A percentile compares a stretch with the other conserved stretches of the same genome.
These are phyloP conservation scores for Trogon surrucura DNA, from an alignment of 2,113 vertebrate species.

Conservation along the genomic window DNA sequence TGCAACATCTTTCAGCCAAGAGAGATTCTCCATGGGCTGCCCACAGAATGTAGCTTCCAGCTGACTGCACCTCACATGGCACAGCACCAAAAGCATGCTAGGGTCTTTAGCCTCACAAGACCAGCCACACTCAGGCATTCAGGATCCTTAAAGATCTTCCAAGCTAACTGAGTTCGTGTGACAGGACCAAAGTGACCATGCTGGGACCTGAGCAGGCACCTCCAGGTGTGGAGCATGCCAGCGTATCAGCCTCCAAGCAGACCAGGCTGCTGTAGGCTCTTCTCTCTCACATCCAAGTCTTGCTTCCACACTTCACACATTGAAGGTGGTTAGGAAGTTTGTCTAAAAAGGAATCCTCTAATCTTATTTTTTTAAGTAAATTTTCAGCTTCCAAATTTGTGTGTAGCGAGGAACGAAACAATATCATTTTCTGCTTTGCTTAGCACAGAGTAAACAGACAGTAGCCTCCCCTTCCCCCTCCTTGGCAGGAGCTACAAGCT, in stretches of 20 bases:
- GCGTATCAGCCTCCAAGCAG: neutral
- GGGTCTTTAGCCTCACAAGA: neutral
- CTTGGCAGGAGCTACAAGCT: neutral
- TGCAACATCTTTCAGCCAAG: neutral
- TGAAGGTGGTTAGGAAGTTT: neutral
- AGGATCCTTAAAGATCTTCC: neutral
- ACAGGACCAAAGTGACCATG: neutral
- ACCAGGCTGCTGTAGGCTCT: neutral
- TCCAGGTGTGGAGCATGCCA: neutral
- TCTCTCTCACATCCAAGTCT: neutral
- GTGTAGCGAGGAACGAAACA: constrained; percentile 39
- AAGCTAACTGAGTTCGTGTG: neutral
- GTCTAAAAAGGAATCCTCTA: constrained; percentile 9
- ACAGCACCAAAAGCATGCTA: neutral
- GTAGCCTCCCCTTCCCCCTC: neutral
- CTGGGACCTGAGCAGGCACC: neutral
- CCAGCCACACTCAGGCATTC: neutral
- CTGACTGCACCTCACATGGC: neutral
- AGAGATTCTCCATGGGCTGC: neutral
- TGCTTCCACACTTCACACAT: neutral
- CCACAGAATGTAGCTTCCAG: neutral
- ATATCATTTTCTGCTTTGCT: constrained; percentile 65
- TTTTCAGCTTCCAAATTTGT: constrained; percentile 20
- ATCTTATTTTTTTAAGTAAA: neutral
- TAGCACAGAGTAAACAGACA: constrained; percentile 47